A percentile compares a stretch with the other conserved stretches of the same genome.
phyloP scores from a whole-genome alignment of 2,888 invertebrate genomes.

The Listrodromus nycthemerus region DNA sequence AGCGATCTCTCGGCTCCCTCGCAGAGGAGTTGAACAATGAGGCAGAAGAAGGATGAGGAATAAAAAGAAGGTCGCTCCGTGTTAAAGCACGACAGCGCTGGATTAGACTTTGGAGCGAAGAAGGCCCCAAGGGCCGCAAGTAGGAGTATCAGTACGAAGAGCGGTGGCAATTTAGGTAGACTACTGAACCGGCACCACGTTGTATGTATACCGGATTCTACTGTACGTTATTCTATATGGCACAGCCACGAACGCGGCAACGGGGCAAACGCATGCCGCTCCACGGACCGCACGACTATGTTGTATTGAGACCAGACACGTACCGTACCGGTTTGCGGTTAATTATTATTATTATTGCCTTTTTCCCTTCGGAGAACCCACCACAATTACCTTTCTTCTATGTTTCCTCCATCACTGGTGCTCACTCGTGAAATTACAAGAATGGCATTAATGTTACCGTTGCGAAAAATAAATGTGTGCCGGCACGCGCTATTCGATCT shows the following conservation, averaged over 20 bases:
- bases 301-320: constrained; percentile 44
- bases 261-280: constrained; percentile 71
- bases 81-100: constrained; percentile 48
- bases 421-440: constrained; percentile 1
- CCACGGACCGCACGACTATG: constrained; percentile 34
- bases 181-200: constrained; percentile 70
- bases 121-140: constrained; percentile 28
- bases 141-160: constrained; percentile 36
- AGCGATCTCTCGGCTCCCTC: constrained; percentile 7
- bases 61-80: constrained; percentile 50
- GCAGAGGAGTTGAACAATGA: constrained; percentile 47
- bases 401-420: constrained; percentile 18
- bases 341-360: constrained; percentile 76
- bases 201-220: constrained; percentile 30
- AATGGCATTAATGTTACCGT: constrained; percentile 1
- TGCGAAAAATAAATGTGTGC: constrained; percentile 15
- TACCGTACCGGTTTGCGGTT: constrained; percentile 66
- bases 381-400: constrained; percentile 29
- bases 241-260: constrained; percentile 19
- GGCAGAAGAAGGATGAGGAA: constrained; percentile 23
- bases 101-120: constrained; percentile 58
- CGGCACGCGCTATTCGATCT: constrained; percentile 32
- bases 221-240: constrained; percentile 33
- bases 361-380: neutral
- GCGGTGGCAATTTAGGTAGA: constrained; percentile 73